Evolutionary conservation across 2,888 invertebrate species (phyloP).

Genomic region (Camptogramma bilineatum): DNA sequence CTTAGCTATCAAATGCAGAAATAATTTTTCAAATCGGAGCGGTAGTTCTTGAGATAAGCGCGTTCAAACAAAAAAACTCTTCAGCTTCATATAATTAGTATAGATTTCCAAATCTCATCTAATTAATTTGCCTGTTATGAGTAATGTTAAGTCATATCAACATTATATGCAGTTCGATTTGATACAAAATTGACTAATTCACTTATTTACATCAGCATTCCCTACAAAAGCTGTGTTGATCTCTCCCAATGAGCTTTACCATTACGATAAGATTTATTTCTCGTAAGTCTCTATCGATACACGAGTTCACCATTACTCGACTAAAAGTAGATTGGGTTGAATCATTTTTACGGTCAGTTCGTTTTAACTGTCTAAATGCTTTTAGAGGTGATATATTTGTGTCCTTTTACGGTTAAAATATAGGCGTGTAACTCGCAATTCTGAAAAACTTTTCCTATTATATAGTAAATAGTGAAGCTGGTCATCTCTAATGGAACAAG

Average conservation of each 20-base stretch:
- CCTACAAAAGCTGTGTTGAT: constrained; percentile 5
- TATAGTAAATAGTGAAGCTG: not conserved
- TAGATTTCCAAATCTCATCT: not conserved
- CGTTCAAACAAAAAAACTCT: too few relatives aligned
- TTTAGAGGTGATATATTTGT: constrained; percentile 8
- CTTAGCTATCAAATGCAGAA: too few relatives aligned
- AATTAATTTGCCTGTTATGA: not conserved
- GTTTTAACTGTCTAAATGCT: constrained; percentile 18
- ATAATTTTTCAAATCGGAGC: too few relatives aligned
- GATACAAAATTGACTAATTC: not conserved
- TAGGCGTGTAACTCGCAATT: too few relatives aligned
- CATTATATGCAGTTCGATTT: too few relatives aligned
- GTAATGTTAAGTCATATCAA: not conserved
- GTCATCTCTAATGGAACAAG: too few relatives aligned
- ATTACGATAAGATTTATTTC: constrained; percentile 20
- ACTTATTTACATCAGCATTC: constrained; percentile 2
- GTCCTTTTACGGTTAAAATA: not conserved
- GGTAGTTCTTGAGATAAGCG: too few relatives aligned
- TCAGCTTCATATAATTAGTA: too few relatives aligned
- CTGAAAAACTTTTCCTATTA: too few relatives aligned
- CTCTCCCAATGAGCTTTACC: constrained; percentile 13
- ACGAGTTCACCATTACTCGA: constrained; percentile 18
- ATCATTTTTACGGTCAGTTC: constrained; percentile 11
- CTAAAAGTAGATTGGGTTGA: constrained; percentile 14
- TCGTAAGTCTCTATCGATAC: constrained; percentile 1